Base-by-base conservation (phyloP, 2,113 vertebrate genomes). In the Cyprinodon brontotheroides region DNA sequence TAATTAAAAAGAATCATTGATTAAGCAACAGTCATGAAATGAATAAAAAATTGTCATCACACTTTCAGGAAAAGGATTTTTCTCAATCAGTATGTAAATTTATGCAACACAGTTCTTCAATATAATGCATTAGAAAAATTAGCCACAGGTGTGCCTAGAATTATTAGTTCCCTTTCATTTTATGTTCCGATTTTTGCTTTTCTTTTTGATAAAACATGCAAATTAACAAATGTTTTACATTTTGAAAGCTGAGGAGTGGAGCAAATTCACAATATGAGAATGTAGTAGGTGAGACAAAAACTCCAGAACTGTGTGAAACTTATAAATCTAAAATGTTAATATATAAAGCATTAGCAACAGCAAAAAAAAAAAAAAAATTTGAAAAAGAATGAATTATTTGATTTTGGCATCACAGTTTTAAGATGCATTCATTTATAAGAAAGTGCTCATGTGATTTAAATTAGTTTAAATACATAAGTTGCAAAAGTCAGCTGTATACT, bases 1-100 rank as follows among this genome's bases (percentile, higher is more conserved):
- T 86, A 72, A 86, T 87, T 83, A 63, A 67, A 57, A 82, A 70
- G 4, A 47, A 69, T 75, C 72, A 79, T 79, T 79, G 77, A 82
- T 80, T 43, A 65, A 68, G 61, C 40, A 65, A 14, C 57, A 61
- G 50, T 29, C 61, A 66, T 10, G 39, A 73, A 37, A 64, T 22
- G 45, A 66, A 57, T 71, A 75, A 43, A 50, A 63, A 48, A 65
- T 11, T 13, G 29, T 45, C 45, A 62, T 53, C 60, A 43, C 38
- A 6, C 22, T 29, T 77, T 64, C 1, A 77, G 60, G 62, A 66
- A 61, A 37, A 67, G 41, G 0, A 1, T 38, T 80, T 65, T 45
- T 61, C 1, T 17, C 61, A 15, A 69, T 81, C 76, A n/a, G 63
- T 73, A 64, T 76, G 48, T 41, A 81, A 47, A 84, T 71, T 17